Base-by-base conservation (phyloP, 2,797 vertebrate species). In the Hypotaenidia philippensis region DNA sequence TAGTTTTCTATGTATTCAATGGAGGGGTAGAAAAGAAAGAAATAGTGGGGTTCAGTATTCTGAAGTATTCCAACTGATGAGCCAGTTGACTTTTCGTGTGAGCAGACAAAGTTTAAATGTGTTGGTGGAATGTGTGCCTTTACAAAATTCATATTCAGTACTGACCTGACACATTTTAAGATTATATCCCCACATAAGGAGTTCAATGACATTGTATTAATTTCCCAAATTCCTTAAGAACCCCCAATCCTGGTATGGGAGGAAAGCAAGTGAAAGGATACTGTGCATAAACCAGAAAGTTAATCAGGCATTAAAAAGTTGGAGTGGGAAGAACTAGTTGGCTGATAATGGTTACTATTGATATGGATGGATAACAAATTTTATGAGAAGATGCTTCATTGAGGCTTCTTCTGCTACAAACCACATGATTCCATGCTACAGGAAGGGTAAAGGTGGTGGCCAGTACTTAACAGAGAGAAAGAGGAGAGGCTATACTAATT, bases 271-370 rank as follows among this genome's bases (percentile, higher is more conserved):
- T 0, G 2, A 87, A 7, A 61, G 61, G 32, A 34, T 59, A 23
- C 29, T 63, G 5, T 15, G 25, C 14, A 13, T 25, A 41, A 79
- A 76, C 10, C 5, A 59, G 6, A 69, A 90, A 83, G 8, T 1
- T 72, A 72, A 64, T 45, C 31, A 41, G 36, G 13, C 78, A 8
- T 20, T 44, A 55, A 79, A n/a, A 57, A 26, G 6, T 17, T 45
- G 41, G 36, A 41, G 7, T 47, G 19, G 47, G 26, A 90, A 77
- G 26, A 70, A 27, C 12, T 26, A 14, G 4, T 59, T 0, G 0
- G 14, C 19, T 25, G 9, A 14, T 50, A 17, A 45, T 45, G 52
- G 38, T 87, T 32, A 63, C 34, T 64, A 11, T 22, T 29, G 19
- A 45, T 56, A 40, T 6, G 11, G 31, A 47, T 57, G 29, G 5